Percentiles rank a stretch among this genome's conserved stretches.
Evolutionary conservation across 30 jellyfish, hydroid and myxozoan genomes (phyloP).

Genomic region (Hydractinia echinata): DNA sequence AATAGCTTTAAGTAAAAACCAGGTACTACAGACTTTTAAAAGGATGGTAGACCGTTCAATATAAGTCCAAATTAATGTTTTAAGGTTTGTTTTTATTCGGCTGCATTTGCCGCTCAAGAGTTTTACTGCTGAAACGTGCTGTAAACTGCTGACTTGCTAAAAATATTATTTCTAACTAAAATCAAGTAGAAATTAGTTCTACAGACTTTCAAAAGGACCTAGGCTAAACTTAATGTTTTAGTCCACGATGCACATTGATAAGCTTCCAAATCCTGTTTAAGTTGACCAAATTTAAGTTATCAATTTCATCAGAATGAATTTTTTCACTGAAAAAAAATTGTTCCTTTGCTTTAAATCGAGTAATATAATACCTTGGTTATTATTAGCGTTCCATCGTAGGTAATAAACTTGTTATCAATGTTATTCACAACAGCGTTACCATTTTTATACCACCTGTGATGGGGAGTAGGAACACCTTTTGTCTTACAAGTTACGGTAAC

Average conservation of each 20-base stretch:
- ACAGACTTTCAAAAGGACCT: too few relatives aligned
- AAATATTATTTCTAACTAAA: too few relatives aligned
- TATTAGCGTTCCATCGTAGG: slow-evolving; percentile 13
- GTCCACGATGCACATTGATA: too few relatives aligned
- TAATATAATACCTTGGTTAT: slow-evolving; percentile 9
- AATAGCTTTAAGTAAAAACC: too few relatives aligned
- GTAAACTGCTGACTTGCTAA: too few relatives aligned
- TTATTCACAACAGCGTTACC: slow-evolving; percentile 1
- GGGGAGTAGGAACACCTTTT: slow-evolving; percentile 20
- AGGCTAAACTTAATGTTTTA: too few relatives aligned
- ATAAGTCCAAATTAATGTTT: too few relatives aligned
- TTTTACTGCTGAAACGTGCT: too few relatives aligned
- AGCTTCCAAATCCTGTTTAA: neutral
- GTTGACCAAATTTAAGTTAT: neutral
- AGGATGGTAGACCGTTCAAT: neutral
- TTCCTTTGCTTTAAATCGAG: neutral
- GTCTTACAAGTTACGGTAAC: slow-evolving; percentile 5
- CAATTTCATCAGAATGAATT: neutral
- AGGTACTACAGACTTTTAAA: neutral
- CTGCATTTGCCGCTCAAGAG: too few relatives aligned
- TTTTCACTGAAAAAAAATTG: neutral
- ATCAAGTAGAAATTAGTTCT: too few relatives aligned
- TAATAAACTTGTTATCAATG: neutral
- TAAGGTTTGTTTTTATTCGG: too few relatives aligned
- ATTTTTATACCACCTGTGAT: slow-evolving; percentile 9